Percentiles rank a stretch among this genome's conserved stretches.
phyloP scores from a whole-genome alignment of 2,113 vertebrate species.

The Parus major region DNA sequence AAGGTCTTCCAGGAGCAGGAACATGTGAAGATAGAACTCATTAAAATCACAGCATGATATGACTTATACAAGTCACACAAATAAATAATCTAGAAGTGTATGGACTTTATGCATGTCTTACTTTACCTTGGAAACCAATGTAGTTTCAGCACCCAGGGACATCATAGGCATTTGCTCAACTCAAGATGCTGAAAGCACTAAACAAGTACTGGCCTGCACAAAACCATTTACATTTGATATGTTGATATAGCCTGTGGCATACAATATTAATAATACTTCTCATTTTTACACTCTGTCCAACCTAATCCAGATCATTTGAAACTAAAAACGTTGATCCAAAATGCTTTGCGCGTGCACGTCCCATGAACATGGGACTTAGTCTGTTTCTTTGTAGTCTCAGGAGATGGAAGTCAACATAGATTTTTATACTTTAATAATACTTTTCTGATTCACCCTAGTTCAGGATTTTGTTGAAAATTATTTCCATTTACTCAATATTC shows the following conservation, averaged over 20 bases:
- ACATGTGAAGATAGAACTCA: constrained; percentile 18
- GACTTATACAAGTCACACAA: background rate
- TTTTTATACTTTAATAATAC: background rate
- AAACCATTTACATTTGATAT: background rate
- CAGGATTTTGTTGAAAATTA: background rate
- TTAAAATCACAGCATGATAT: constrained; percentile 41
- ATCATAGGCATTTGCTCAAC: background rate
- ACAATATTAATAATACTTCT: background rate
- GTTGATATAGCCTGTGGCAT: background rate
- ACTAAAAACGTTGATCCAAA: background rate
- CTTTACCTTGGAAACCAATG: background rate
- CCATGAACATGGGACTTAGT: background rate
- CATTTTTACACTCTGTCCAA: background rate
- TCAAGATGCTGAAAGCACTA: background rate
- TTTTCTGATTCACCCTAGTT: background rate
- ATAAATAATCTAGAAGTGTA: constrained; percentile 8
- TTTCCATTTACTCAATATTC: background rate
- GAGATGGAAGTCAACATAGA: background rate
- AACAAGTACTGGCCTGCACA: background rate
- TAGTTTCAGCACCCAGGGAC: background rate
- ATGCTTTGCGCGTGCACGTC: background rate
- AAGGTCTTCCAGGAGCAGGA: background rate
- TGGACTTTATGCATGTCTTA: background rate
- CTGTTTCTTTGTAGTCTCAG: background rate
- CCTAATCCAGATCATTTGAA: background rate